phyloP scores from a whole-genome alignment of 2,888 invertebrate genomes.

The Meteorus colon region DNA sequence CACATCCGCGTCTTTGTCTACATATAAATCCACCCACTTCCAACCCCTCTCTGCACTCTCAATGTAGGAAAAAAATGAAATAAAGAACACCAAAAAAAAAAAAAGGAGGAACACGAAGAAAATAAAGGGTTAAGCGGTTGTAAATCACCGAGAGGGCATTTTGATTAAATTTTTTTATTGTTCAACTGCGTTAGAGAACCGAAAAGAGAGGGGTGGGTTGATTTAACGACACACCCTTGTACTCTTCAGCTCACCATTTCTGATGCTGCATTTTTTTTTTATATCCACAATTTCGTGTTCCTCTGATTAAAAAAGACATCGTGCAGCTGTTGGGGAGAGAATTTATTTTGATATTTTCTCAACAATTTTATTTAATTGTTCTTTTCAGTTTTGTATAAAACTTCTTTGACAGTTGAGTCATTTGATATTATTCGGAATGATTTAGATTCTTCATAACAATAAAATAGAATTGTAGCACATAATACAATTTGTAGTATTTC shows the following conservation, averaged over 20 bases:
- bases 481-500: no score
- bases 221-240: slow-evolving; percentile 61
- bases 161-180: slow-evolving; percentile 74
- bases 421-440: no score
- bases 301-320: slow-evolving; percentile 39
- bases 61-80: not conserved
- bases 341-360: no score
- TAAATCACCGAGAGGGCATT: slow-evolving; percentile 73
- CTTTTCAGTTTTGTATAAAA: no score
- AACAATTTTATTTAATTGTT: no score
- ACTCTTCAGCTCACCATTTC: not conserved
- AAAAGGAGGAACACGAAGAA: slow-evolving; percentile 16
- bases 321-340: no score
- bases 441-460: no score
- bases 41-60: not conserved
- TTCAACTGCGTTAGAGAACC: slow-evolving; percentile 51
- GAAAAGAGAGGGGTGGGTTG: slow-evolving; percentile 56
- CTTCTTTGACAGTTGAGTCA: no score
- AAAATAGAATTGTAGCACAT: no score
- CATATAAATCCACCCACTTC: not conserved
- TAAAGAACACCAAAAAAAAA: not conserved
- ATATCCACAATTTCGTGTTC: slow-evolving; percentile 9
- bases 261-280: not conserved
- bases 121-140: slow-evolving; percentile 66
- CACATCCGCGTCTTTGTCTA: not conserved